Evolutionary conservation across 2,888 invertebrate genomes (phyloP).

Genomic region (Caenorhabditis auriculariae): DNA sequence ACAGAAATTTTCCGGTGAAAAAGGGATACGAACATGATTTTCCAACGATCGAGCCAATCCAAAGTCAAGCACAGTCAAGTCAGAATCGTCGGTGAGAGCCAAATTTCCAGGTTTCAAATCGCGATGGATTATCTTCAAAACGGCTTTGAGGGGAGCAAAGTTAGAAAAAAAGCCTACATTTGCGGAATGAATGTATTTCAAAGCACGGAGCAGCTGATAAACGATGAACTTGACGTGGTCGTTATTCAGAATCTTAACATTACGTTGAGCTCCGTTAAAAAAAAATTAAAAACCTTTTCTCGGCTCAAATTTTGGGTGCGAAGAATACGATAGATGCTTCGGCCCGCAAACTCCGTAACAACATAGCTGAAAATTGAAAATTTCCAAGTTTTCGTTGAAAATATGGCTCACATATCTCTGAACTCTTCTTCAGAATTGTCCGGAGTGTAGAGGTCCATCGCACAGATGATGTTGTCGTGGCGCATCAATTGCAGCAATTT

Average conservation of each 20-base stretch:
- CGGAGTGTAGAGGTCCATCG: constrained; percentile 57
- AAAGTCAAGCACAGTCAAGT: constrained; percentile 59
- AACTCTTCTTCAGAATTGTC: constrained; percentile 42
- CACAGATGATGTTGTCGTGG: constrained; percentile 88
- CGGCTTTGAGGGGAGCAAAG: not conserved
- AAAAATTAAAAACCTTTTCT: too few relatives aligned
- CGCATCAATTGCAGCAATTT: constrained; percentile 96
- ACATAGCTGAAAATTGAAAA: constrained; percentile 47
- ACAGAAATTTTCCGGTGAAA: not conserved
- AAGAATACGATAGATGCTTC: constrained; percentile 46
- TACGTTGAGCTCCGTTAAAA: too few relatives aligned
- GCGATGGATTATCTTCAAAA: constrained; percentile 55
- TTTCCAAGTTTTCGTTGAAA: not conserved
- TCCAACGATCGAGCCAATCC: constrained; percentile 55
- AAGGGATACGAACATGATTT: constrained; percentile 10
- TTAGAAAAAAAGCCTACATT: constrained; percentile 35
- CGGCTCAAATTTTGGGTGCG: too few relatives aligned
- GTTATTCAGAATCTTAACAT: constrained; percentile 78
- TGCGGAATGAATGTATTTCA: constrained; percentile 71
- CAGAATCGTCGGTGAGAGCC: constrained; percentile 47
- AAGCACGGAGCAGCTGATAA: constrained; percentile 92
- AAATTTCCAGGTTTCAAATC: constrained; percentile 61
- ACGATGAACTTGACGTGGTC: constrained; percentile 97
- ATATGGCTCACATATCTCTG: constrained; percentile 47
- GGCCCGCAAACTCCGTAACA: constrained; percentile 58